A percentile compares a stretch with the other conserved stretches of the same genome.
Evolutionary conservation across 2,113 vertebrate genomes (phyloP).

Genomic region (Pongo pygmaeus): DNA sequence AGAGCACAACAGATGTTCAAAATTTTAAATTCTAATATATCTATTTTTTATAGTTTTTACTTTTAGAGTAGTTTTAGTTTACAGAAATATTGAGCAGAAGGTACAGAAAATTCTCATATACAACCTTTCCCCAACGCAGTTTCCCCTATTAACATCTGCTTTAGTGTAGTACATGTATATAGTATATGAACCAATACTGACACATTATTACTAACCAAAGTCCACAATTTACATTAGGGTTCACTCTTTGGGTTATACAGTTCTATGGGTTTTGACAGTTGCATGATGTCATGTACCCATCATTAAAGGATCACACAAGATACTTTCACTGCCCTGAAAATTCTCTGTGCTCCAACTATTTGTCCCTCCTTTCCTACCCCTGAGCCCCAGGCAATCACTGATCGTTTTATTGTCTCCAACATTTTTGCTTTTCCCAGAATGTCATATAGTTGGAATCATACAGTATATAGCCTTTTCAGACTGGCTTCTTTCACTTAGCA

Average conservation of each 20-base stretch:
- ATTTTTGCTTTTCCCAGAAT: neutral
- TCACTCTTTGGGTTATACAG: neutral
- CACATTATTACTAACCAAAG: neutral
- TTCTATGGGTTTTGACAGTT: neutral
- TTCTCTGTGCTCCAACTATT: neutral
- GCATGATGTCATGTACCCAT: neutral
- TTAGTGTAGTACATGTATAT: neutral
- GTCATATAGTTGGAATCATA: neutral
- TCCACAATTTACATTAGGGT: neutral
- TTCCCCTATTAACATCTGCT: conserved; percentile 1
- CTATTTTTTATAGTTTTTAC: conserved; percentile 56
- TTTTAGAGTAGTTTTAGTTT: conserved; percentile 47
- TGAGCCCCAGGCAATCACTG: neutral
- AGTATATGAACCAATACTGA: neutral
- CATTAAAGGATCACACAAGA: neutral
- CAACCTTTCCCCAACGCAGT: neutral
- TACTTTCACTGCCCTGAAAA: neutral
- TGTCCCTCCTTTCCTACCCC: neutral
- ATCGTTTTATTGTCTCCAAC: neutral
- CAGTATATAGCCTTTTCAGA: neutral
- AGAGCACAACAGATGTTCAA: conserved; percentile 60
- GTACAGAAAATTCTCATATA: neutral
- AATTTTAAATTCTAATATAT: conserved; percentile 70
- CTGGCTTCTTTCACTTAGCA: neutral
- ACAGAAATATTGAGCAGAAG: conserved; percentile 38